Evolutionary conservation across 2,113 vertebrate genomes (phyloP).

Genomic region (Potamarius usumacintae): DNA sequence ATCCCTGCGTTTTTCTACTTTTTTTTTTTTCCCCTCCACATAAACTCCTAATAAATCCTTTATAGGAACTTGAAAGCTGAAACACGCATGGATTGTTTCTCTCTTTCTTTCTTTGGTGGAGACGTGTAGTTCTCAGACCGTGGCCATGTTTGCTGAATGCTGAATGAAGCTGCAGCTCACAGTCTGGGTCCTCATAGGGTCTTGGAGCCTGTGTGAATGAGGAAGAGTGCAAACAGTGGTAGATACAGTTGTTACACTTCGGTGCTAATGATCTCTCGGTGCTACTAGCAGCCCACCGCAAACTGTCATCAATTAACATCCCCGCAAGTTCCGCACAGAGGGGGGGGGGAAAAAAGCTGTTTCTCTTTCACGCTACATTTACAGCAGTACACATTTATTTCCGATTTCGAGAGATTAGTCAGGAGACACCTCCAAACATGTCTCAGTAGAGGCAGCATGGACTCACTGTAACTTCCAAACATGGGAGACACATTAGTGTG

Average conservation of each 20-base stretch:
- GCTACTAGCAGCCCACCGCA: constrained; percentile 74
- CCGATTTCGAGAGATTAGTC: constrained; percentile 75
- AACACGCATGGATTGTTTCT: constrained; percentile 15
- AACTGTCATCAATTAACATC: constrained; percentile 80
- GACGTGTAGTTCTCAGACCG: constrained; percentile 5
- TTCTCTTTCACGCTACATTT: constrained; percentile 79
- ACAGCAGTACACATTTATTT: constrained; percentile 74
- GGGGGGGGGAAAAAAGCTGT: constrained; percentile 53
- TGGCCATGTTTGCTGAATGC: constrained; percentile 19
- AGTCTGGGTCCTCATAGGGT: constrained; percentile 7
- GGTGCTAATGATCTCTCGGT: constrained; percentile 77
- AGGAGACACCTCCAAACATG: constrained; percentile 67
- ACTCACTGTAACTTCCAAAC: not conserved
- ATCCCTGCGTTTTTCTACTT: constrained; percentile 58
- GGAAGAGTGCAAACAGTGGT: constrained; percentile 72
- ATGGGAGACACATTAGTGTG: not conserved
- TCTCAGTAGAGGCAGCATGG: constrained; percentile 43
- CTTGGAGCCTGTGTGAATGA: constrained; percentile 25
- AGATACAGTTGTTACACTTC: constrained; percentile 78
- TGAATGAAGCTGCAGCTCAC: constrained; percentile 42
- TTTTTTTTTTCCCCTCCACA: constrained; percentile 59
- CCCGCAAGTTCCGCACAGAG: constrained; percentile 57
- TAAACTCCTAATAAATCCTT: constrained; percentile 61
- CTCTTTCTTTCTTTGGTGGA: constrained; percentile 19
- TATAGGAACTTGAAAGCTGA: constrained; percentile 50